Evolutionary conservation across 2,888 invertebrate species (phyloP).

Genomic region (Physocephala rufipes): DNA sequence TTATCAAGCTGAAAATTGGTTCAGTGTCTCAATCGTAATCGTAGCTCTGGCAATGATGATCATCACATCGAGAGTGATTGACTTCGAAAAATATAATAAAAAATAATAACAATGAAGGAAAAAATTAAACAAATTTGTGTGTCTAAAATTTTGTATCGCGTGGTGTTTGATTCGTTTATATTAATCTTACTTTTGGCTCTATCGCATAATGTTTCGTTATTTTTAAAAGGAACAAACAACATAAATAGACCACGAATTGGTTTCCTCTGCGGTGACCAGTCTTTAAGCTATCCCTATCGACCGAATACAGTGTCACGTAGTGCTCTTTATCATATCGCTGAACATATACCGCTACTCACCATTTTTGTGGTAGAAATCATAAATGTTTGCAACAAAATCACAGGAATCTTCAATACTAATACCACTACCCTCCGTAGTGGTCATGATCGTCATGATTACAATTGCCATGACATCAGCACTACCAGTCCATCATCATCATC

Average conservation of each 20-base stretch:
- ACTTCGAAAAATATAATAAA: too few species aligned
- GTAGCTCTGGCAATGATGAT: too few species aligned
- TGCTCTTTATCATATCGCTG: slow-evolving; percentile 37
- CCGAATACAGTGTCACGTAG: slow-evolving; percentile 44
- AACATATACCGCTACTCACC: slow-evolving; percentile 45
- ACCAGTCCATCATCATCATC: slow-evolving; percentile 36
- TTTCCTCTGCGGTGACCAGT: slow-evolving; percentile 51
- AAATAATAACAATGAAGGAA: too few species aligned
- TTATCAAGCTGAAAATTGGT: too few species aligned
- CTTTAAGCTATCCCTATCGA: slow-evolving; percentile 50
- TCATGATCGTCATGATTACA: slow-evolving; percentile 9
- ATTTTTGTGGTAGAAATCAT: slow-evolving; percentile 43
- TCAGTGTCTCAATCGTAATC: too few species aligned
- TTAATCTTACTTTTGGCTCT: slow-evolving; percentile 10
- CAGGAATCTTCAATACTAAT: background rate
- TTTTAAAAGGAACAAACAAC: background rate
- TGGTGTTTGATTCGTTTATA: slow-evolving; percentile 20
- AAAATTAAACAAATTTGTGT: too few species aligned
- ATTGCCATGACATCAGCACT: slow-evolving; percentile 42
- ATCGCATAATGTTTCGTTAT: slow-evolving; percentile 11
- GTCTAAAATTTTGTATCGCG: slow-evolving; percentile 16
- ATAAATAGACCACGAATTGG: slow-evolving; percentile 32
- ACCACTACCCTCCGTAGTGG: background rate
- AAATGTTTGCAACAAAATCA: background rate
- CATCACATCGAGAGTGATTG: too few species aligned